Conservation (phyloP, 2,888 invertebrate species). For the Folsomia candida region DNA sequence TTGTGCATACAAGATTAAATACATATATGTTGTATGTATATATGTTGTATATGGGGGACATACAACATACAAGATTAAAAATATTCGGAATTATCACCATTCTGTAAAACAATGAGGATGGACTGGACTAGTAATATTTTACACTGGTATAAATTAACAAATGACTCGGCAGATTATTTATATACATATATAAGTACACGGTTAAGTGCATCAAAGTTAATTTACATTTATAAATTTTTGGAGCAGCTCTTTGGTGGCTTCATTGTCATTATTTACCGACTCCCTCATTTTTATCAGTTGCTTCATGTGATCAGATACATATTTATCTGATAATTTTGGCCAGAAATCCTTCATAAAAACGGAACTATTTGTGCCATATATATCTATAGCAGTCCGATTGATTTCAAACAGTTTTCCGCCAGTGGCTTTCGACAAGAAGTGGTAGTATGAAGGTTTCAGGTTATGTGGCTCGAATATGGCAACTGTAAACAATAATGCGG, state of each 20-base stretch:
- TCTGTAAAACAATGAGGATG: too few relatives aligned
- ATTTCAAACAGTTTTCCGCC: conserved; percentile 55
- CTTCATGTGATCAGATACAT: conserved; percentile 45
- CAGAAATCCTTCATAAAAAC: conserved; percentile 46
- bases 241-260: conserved; percentile 39
- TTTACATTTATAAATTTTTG: conserved; percentile 32
- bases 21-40: too few relatives aligned
- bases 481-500: conserved; percentile 73
- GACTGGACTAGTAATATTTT: too few relatives aligned
- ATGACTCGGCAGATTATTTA: too few relatives aligned
- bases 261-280: conserved; percentile 38
- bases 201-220: too few relatives aligned
- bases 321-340: conserved; percentile 43
- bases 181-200: too few relatives aligned
- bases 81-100: too few relatives aligned
- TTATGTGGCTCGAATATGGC: conserved; percentile 76
- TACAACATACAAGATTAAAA: too few relatives aligned
- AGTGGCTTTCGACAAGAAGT: conserved; percentile 72
- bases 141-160: too few relatives aligned
- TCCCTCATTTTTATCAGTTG: conserved; percentile 33
- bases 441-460: conserved; percentile 77
- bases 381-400: conserved; percentile 44
- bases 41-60: too few relatives aligned
- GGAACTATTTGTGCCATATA: conserved; percentile 46
- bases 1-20: too few relatives aligned